Base-by-base conservation (phyloP, 2,797 vertebrate species). In the Scyliorhinus canicula region DNA sequence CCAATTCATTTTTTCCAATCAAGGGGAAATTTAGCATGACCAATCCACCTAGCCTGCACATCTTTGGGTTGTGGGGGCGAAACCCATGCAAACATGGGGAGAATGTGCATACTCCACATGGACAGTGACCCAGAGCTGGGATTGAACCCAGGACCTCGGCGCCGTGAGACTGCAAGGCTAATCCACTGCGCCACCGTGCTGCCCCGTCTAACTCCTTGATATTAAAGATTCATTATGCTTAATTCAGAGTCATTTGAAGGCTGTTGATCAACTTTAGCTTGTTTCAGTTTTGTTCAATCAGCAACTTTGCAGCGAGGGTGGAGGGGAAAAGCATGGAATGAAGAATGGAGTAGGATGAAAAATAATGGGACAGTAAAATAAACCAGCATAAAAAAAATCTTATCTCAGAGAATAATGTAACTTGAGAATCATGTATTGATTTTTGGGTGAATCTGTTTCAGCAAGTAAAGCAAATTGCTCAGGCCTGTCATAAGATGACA, bases 401-500 rank as follows among this genome's bases (percentile, higher is more conserved):
- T 47, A 93, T 35, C 44, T 21, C 47, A n/a, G 93, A 94, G 74
- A 74, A 71, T 52, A 71, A 74, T 94, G 11, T 14, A 94, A 52
- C 31, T 31, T 94, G 65, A 71, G 47, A 71, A 94, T 94, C 67
- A 52, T 19, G 47, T 71, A 94, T 71, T 94, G 93, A 74, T 94
- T 94, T 94, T 71, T 94, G 6, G 44, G 65, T 55, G 67, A 94
- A n/a, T 52, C 65, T 35, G 67, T 94, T 94, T 74, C 65, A 52
- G 44, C 28, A 55, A 74, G 93, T 74, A 50, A 74, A 94, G 93
- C 93, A 94, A 69, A 69, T 47, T 19, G 31, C 67, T 67, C 60
- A 71, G 65, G 31, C 65, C 50, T 74, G 93, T 93, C 65, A 71
- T 35, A 35, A 93, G 93, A 93, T 94, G 93, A 94, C 67, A 74